Evolutionary conservation across 2,888 invertebrate species (phyloP).

Genomic region (Aporophyla nigra): DNA sequence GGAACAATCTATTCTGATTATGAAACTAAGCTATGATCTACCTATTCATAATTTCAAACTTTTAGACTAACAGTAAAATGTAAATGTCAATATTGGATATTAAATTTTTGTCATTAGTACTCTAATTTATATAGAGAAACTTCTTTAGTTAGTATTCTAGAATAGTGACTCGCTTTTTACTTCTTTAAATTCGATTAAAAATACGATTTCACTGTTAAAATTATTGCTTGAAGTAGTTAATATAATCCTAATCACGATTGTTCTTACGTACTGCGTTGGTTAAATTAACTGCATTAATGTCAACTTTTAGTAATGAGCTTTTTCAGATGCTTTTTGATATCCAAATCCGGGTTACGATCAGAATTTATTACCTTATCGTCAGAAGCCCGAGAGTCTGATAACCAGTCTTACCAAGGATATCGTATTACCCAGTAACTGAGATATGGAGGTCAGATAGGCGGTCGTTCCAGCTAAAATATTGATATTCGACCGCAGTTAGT

Average conservation of each 20-base stretch:
- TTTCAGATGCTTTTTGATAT: background rate
- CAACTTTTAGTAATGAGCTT: conserved; percentile 29
- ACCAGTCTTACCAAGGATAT: too few relatives aligned
- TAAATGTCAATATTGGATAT: background rate
- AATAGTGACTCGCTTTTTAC: conserved; percentile 46
- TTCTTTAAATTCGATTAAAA: conserved; percentile 52
- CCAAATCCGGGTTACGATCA: background rate
- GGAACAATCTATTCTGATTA: background rate
- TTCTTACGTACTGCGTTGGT: conserved; percentile 21
- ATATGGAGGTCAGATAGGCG: too few relatives aligned
- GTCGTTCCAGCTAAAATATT: too few relatives aligned
- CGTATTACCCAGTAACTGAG: too few relatives aligned
- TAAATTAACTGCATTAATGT: conserved; percentile 41
- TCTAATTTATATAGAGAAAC: conserved; percentile 67
- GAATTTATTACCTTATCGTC: background rate
- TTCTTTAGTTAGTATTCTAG: conserved; percentile 69
- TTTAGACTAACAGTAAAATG: background rate
- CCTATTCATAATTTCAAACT: conserved; percentile 31
- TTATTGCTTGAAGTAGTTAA: conserved; percentile 48
- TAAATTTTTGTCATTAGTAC: background rate
- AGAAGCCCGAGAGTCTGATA: too few relatives aligned
- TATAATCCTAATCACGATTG: conserved; percentile 56
- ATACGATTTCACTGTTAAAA: conserved; percentile 66
- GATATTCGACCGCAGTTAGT: too few relatives aligned
- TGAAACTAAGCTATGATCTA: background rate